Base-by-base conservation (phyloP, 2,888 invertebrate genomes). In the Sphaerophoria rueppellii region DNA sequence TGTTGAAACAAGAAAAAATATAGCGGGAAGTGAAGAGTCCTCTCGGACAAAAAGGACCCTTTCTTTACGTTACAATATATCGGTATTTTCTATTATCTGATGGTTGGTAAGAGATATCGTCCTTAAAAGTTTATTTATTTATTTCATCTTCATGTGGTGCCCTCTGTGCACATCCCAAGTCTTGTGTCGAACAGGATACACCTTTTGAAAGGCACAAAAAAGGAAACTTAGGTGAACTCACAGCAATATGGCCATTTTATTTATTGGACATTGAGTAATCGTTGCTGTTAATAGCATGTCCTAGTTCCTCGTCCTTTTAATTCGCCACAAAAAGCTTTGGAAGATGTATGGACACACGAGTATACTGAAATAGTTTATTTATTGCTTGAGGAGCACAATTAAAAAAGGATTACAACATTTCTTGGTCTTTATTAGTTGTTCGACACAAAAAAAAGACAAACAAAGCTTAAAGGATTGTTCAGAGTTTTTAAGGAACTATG, bases 231-330 rank as follows among this genome's bases (percentile, higher is more conserved):
- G 50, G 6, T 40, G 46, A 71, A 16, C 63, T 46, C 55, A 55
- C 65, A 65, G 40, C 65, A 54, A 11, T 50, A 55, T 65, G 71
- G 24, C 60, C 82, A 71, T 83, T 24, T 24, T 83, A 79, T 79
- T 75, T 75, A 83, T 71, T 75, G 82, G 75, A 72, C 71, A 83
- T 65, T 83, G 79, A 79, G 65, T 78, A 71, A 82, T 78, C 70
- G 78, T 74, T 54, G 58, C 70, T 71, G 70, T 83, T 75, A 75
- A 71, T 71, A 75, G 75, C 67, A 9, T 63, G 63, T 48, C 55
- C 67, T 57, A 5, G 43, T 72, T n/a, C 52, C 11, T 35, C 35
- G 14, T 37, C 14, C 40, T 40, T 9, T 40, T 43, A 43, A 40
- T 40, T 40, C 40, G 6, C 40, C 9, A n/a, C 14, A 52, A 6